phyloP scores from a whole-genome alignment of 2,797 vertebrate genomes.

The Eulemur rubriventer region DNA sequence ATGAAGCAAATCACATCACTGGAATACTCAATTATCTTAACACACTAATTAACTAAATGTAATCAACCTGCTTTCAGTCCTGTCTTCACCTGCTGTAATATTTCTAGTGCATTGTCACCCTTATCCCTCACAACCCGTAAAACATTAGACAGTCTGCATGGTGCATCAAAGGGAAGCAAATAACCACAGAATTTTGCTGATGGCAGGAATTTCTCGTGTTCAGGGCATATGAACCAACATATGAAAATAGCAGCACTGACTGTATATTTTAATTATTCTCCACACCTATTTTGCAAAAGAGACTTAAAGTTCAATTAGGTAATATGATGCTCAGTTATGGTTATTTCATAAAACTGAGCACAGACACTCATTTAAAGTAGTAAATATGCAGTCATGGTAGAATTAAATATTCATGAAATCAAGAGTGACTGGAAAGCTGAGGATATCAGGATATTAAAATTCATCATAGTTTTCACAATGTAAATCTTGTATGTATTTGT shows the following conservation, averaged over 20 bases:
- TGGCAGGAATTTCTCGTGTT: constrained; percentile 81
- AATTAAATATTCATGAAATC: constrained; percentile 82
- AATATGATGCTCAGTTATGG: constrained; percentile 45
- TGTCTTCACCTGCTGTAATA: constrained; percentile 76
- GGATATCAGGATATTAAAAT: constrained; percentile 70
- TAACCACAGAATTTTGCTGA: constrained; percentile 84
- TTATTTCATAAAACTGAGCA: constrained; percentile 72
- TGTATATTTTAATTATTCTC: constrained; percentile 75
- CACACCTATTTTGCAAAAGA: constrained; percentile 71
- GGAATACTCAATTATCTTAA: constrained; percentile 73
- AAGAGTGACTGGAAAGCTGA: constrained; percentile 68
- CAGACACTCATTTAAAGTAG: constrained; percentile 62
- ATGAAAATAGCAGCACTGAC: constrained; percentile 58
- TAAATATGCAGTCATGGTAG: constrained; percentile 77
- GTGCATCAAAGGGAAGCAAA: constrained; percentile 78
- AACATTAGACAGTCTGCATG: constrained; percentile 66
- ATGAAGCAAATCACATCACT: constrained; percentile 72
- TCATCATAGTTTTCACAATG: constrained; percentile 62
- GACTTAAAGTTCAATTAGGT: constrained; percentile 73
- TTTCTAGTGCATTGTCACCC: constrained; percentile 60
- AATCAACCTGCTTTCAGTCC: constrained; percentile 70
- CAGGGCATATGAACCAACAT: constrained; percentile 54
- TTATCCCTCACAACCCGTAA: constrained; percentile 42
- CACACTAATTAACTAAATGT: constrained; percentile 76
- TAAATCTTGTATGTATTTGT: constrained; percentile 51